Conservation (phyloP, 2,888 invertebrate genomes). For the Gymnosoma rotundatum region DNA sequence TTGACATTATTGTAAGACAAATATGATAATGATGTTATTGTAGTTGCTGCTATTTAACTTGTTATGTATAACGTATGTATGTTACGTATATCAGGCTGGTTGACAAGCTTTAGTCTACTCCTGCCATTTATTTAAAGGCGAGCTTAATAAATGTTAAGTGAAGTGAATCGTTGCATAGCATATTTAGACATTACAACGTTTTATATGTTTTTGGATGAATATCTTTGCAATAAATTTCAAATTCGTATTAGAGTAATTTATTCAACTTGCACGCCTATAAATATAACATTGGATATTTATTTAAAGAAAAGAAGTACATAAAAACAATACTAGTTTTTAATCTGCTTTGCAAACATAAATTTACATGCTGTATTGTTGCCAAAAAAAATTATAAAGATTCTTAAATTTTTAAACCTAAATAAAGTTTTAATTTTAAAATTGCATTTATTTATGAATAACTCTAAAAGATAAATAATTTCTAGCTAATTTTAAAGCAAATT, state of each 20-base stretch:
- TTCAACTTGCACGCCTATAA: conserved; percentile 72
- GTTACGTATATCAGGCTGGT: conserved; percentile 2
- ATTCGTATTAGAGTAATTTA: conserved; percentile 79
- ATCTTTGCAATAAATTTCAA: conserved; percentile 68
- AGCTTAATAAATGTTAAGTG: conserved; percentile 1
- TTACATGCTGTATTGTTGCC: neutral
- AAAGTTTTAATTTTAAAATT: conserved; percentile 45
- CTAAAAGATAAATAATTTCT: neutral
- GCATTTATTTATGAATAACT: conserved; percentile 15
- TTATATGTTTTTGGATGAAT: too few species aligned
- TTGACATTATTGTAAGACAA: conserved; percentile 64
- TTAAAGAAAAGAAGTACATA: neutral
- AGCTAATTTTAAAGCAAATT: neutral
- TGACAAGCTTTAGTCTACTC: conserved; percentile 28
- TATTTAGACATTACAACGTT: neutral
- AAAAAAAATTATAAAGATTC: conserved; percentile 10
- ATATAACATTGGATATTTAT: conserved; percentile 14
- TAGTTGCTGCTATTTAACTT: conserved; percentile 16
- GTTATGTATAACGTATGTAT: conserved; percentile 2
- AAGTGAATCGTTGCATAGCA: conserved; percentile 1
- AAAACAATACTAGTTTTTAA: conserved; percentile 13
- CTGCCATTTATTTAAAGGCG: neutral
- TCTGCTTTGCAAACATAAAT: conserved; percentile 7
- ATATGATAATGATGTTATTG: conserved; percentile 48
- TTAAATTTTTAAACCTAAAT: conserved; percentile 28